phyloP scores from a whole-genome alignment of 2,113 vertebrate genomes.

The Bos javanicus region DNA sequence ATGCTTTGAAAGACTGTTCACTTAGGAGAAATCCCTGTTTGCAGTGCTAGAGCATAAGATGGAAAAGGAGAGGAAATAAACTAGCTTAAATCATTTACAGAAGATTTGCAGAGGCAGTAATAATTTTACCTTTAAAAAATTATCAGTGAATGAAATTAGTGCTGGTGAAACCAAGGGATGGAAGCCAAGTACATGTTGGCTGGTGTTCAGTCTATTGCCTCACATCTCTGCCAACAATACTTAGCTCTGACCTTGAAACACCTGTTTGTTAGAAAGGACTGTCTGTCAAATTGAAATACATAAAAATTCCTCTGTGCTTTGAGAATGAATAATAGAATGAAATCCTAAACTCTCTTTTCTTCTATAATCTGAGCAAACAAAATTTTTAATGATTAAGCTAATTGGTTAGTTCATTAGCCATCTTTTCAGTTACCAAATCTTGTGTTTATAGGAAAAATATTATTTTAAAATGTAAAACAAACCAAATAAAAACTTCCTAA shows the following conservation, averaged over 20 bases:
- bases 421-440: not conserved
- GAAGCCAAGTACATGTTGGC: not conserved
- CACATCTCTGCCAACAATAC: not conserved
- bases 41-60: not conserved
- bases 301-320: conserved; percentile 4
- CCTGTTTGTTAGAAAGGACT: conserved; percentile 5
- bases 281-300: not conserved
- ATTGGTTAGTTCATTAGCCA: not conserved
- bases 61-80: conserved; percentile 44
- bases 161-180: not conserved
- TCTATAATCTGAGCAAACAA: not conserved
- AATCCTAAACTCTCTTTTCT: not conserved
- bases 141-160: conserved; percentile 45
- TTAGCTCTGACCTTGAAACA: conserved; percentile 24
- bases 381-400: not conserved
- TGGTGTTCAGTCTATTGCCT: not conserved
- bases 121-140: conserved; percentile 47
- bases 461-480: conserved; percentile 28
- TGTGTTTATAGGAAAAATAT: not conserved
- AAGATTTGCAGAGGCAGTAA: conserved; percentile 34
- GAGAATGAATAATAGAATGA: not conserved
- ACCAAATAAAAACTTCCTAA: not conserved
- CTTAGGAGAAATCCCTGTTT: conserved; percentile 3
- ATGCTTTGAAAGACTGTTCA: conserved; percentile 54
- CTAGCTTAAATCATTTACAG: conserved; percentile 8